A percentile compares a stretch with the other conserved stretches of the same genome.
phyloP scores from a whole-genome alignment of 23 tunicate genomes.

The Halocynthia roretzi region DNA sequence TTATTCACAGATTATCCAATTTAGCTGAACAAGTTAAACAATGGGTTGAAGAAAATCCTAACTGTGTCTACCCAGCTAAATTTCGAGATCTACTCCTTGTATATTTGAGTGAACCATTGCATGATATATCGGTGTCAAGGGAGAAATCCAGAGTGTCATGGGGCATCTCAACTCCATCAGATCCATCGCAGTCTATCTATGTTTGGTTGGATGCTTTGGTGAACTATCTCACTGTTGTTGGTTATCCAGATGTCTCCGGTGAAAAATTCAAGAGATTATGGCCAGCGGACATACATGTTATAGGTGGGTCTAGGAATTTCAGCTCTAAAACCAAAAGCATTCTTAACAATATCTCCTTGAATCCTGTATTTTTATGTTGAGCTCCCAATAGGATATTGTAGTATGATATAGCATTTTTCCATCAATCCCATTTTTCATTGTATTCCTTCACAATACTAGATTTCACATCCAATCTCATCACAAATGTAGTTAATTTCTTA shows the following conservation, averaged over 20 bases:
- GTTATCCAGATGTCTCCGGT: constrained; percentile 36
- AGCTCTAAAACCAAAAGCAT: neutral
- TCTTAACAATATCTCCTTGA: neutral
- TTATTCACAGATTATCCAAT: constrained; percentile 23
- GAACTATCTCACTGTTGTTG: constrained; percentile 87
- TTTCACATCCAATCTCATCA: too few species aligned
- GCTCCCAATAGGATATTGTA: neutral
- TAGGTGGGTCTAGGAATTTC: constrained; percentile 17
- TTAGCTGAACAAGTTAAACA: constrained; percentile 27
- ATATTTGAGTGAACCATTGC: neutral
- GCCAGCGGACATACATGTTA: constrained; percentile 85
- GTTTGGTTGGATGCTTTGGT: constrained; percentile 96
- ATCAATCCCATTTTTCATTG: neutral
- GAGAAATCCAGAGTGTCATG: constrained; percentile 61
- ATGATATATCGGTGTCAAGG: constrained; percentile 67
- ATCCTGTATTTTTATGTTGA: neutral
- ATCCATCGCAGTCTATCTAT: constrained; percentile 63
- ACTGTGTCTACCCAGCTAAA: constrained; percentile 31
- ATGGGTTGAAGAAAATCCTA: constrained; percentile 30
- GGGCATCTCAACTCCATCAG: constrained; percentile 85
- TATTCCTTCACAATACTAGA: too few species aligned
- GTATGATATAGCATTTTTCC: too few species aligned
- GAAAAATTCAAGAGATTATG: constrained; percentile 29
- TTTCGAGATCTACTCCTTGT: constrained; percentile 17
- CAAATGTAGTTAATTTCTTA: too few species aligned